Conservation (phyloP, 2,113 vertebrate species). For the Cephalopholis sonnerati region DNA sequence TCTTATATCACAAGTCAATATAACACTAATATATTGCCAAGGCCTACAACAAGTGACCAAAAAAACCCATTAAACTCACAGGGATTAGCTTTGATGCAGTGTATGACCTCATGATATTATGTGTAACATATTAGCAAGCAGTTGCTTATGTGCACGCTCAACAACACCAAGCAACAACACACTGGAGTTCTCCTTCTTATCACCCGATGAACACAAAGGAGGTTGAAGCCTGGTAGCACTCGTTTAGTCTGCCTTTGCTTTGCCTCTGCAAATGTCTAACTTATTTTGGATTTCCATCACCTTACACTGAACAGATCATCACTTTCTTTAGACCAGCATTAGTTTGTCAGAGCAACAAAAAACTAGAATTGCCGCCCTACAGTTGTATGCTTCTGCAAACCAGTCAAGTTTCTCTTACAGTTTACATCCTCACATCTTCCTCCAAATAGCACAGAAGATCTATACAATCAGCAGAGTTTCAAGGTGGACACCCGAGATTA, state of each 20-base stretch:
- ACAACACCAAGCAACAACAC: constrained; percentile 11
- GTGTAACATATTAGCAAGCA: background rate
- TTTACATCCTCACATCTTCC: too few relatives aligned
- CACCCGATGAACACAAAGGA: background rate
- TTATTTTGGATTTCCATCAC: background rate
- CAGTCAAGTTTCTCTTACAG: too few relatives aligned
- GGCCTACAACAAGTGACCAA: background rate
- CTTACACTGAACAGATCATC: background rate
- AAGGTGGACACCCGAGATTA: too few relatives aligned
- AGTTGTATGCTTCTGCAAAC: too few relatives aligned
- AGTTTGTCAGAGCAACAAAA: constrained; percentile 1
- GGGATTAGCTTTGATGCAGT: background rate
- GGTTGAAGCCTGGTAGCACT: background rate
- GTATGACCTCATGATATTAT: background rate
- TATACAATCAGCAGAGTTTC: too few relatives aligned
- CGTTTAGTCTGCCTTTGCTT: background rate
- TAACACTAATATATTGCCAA: too few relatives aligned
- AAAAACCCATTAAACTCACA: background rate
- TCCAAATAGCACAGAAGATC: too few relatives aligned
- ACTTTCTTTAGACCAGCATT: background rate
- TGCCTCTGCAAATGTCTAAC: background rate
- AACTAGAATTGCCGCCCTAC: too few relatives aligned
- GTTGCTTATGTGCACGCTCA: background rate
- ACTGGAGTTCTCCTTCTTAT: background rate
- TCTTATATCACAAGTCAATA: too few relatives aligned